Evolutionary conservation across 2,113 vertebrate genomes (phyloP).

Genomic region (Eptesicus fuscus): DNA sequence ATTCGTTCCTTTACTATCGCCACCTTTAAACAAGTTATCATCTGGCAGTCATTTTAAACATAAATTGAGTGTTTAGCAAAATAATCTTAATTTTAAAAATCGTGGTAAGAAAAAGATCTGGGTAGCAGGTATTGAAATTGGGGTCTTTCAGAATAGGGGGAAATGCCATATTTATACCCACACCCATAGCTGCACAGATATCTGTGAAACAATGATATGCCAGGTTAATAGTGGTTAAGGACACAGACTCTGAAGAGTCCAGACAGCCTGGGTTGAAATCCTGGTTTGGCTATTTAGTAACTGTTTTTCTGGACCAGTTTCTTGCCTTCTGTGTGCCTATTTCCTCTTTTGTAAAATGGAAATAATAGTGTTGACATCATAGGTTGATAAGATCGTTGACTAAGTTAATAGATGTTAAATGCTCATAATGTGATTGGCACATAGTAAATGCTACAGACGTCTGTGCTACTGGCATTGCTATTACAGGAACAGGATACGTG

Average conservation of each 20-base stretch:
- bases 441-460: neutral
- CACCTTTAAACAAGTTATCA: neutral
- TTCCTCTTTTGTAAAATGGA: neutral
- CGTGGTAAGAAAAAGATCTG: neutral
- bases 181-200: neutral
- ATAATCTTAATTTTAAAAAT: conserved; percentile 4
- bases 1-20: neutral
- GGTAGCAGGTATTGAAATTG: neutral
- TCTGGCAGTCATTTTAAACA: neutral
- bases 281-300: neutral
- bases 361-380: neutral
- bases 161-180: neutral
- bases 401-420: neutral
- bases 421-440: neutral
- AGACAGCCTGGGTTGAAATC: neutral
- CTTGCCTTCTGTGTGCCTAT: neutral
- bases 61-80: neutral
- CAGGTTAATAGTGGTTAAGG: neutral
- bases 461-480: neutral
- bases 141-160: neutral
- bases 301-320: neutral
- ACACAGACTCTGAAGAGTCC: neutral
- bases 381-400: neutral
- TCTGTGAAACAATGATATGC: neutral
- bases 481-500: neutral